Conservation (phyloP, 92 coral and sea anemone species). For the Chrysogorgia sp. region DNA sequence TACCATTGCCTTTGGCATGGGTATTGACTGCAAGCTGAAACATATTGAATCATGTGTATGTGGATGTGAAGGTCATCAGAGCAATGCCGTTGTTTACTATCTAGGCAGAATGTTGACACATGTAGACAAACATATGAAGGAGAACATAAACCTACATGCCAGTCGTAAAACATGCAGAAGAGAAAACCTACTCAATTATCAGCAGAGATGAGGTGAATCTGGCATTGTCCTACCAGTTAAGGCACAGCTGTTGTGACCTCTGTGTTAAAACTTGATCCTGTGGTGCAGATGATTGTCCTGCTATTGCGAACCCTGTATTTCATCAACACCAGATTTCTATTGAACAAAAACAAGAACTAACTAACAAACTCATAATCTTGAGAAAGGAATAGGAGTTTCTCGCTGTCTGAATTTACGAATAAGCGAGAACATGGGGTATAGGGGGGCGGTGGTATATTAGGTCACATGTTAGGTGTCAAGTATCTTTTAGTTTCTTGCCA, state of each 20-base stretch:
- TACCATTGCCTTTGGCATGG: conserved; percentile 57
- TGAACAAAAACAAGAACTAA: conserved; percentile 19
- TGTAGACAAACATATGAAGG: conserved; percentile 50
- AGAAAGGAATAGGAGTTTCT: conserved; percentile 13
- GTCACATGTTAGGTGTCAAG: background rate
- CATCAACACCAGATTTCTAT: conserved; percentile 1
- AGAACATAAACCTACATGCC: conserved; percentile 27
- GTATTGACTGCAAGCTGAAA: conserved; percentile 36
- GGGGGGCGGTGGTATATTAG: too few species aligned
- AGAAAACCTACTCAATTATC: conserved; percentile 29
- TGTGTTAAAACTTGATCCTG: conserved; percentile 44
- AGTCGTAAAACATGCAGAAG: conserved; percentile 38
- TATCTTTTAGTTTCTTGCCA: conserved; percentile 4
- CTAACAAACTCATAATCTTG: conserved; percentile 14
- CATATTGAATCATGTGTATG: conserved; percentile 42
- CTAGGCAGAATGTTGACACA: conserved; percentile 45
- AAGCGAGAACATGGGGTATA: too few species aligned
- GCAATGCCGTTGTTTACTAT: conserved; percentile 43
- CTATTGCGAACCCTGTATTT: conserved; percentile 2
- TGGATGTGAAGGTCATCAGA: conserved; percentile 46
- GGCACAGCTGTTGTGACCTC: conserved; percentile 40
- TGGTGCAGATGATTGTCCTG: conserved; percentile 27
- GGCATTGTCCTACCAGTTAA: conserved; percentile 15
- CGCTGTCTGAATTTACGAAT: background rate
- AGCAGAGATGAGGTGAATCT: conserved; percentile 10